Conservation (phyloP, 2,888 invertebrate genomes). For the Brenthis hecate region DNA sequence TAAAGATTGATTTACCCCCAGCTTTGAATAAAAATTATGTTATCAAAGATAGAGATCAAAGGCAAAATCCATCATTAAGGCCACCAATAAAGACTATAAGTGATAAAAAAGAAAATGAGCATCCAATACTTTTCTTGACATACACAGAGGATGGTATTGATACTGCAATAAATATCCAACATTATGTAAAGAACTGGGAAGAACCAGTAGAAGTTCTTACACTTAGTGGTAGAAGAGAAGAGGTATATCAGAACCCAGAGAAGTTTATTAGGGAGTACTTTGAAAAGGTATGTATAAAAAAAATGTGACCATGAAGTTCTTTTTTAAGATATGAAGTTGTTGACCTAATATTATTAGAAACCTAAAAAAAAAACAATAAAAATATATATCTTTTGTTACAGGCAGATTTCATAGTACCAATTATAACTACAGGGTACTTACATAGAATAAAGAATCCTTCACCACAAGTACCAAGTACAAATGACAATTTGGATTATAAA, state of each 20-base stretch:
- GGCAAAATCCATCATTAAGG: slow-evolving; percentile 51
- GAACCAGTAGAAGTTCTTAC: slow-evolving; percentile 65
- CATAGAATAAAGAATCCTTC: slow-evolving; percentile 67
- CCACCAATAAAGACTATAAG: slow-evolving; percentile 48
- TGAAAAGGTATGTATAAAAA: slow-evolving; percentile 68
- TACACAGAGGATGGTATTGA: slow-evolving; percentile 78
- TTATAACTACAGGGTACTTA: slow-evolving; percentile 78
- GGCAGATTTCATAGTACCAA: slow-evolving; percentile 82
- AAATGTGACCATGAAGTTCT: too few species aligned
- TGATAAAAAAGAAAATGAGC: slow-evolving; percentile 53
- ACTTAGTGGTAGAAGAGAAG: slow-evolving; percentile 74
- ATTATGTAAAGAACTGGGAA: slow-evolving; percentile 74
- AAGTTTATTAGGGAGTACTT: slow-evolving; percentile 81
- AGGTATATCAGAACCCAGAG: slow-evolving; percentile 79
- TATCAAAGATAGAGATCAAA: slow-evolving; percentile 53
- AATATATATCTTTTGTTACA: slow-evolving; percentile 44
- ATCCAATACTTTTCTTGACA: slow-evolving; percentile 74
- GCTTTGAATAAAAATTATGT: slow-evolving; percentile 64
- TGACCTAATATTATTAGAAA: too few species aligned
- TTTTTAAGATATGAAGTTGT: too few species aligned
- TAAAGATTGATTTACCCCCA: slow-evolving; percentile 67
- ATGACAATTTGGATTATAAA: slow-evolving; percentile 74
- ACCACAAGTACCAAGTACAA: slow-evolving; percentile 60
- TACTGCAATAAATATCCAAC: slow-evolving; percentile 72
- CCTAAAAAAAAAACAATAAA: not conserved